Conservation (phyloP, 2,888 invertebrate genomes). For the Eilema griseolum region DNA sequence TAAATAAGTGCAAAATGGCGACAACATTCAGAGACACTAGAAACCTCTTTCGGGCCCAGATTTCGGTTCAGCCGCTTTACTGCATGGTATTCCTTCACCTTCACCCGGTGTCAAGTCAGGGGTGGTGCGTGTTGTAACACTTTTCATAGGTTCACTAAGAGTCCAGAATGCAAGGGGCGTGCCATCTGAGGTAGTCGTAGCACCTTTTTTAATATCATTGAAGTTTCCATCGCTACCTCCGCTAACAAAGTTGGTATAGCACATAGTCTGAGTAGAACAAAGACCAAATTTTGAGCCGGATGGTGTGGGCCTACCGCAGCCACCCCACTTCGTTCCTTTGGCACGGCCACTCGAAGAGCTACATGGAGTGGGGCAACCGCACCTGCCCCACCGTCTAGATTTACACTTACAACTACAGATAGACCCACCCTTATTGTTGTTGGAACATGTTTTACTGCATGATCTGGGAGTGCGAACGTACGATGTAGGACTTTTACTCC, state of each 20-base stretch:
- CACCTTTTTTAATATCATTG: not conserved
- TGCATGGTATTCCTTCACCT: not conserved
- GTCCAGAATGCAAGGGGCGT: not conserved
- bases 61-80: not conserved
- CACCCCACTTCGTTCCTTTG: not conserved
- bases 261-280: not conserved
- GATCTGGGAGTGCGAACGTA: not conserved
- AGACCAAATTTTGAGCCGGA: not conserved
- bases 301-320: conserved; percentile 5
- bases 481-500: not conserved
- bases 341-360: not conserved
- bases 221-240: not conserved
- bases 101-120: not conserved
- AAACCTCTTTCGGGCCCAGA: not conserved
- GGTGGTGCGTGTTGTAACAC: not conserved
- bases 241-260: not conserved
- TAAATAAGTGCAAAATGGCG: conserved; percentile 4
- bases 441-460: not conserved
- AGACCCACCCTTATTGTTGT: not conserved
- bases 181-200: not conserved
- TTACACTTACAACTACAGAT: not conserved
- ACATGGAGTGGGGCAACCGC: conserved; percentile 4
- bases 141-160: not conserved
- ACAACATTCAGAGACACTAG: not conserved
- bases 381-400: conserved; percentile 5